These are phyloP conservation scores for human (Homo sapiens) DNA, from an alignment of 2,113 vertebrate species.

Conservation along the genomic window DNA sequence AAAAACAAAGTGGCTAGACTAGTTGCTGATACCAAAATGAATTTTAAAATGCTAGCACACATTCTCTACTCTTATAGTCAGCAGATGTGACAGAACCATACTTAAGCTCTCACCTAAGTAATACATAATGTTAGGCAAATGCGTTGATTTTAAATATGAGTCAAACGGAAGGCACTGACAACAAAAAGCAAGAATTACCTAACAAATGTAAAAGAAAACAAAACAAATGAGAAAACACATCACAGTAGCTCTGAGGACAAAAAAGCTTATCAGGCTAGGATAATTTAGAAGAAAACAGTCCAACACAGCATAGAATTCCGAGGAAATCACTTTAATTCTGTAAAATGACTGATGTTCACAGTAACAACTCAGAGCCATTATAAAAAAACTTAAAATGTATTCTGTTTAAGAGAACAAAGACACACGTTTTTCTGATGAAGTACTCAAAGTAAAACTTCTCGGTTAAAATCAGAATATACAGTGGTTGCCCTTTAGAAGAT, in stretches of 20 bases:
- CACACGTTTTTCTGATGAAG: neutral
- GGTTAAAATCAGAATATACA: neutral
- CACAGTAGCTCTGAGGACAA: neutral
- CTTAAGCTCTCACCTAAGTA: neutral
- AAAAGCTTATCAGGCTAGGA: neutral
- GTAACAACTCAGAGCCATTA: neutral
- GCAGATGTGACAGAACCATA: neutral
- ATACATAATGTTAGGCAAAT: neutral
- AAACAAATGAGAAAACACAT: neutral
- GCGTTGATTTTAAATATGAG: neutral
- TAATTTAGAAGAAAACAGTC: neutral
- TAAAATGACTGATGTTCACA: conserved; percentile 6
- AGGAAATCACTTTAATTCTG: conserved; percentile 14
- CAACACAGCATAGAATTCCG: neutral
- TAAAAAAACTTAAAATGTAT: neutral
- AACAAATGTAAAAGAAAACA: conserved; percentile 36
- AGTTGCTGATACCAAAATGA: neutral
- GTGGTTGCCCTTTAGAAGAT: neutral
- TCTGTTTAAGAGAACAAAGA: neutral
- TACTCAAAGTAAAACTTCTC: conserved; percentile 6
- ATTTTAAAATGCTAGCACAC: neutral
- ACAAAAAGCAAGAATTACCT: neutral
- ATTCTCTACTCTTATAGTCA: neutral
- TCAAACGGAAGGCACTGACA: neutral
- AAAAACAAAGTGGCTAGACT: neutral